These are phyloP conservation scores for Vimba vimba DNA, from an alignment of 2,113 vertebrate genomes.

Conservation along the genomic window DNA sequence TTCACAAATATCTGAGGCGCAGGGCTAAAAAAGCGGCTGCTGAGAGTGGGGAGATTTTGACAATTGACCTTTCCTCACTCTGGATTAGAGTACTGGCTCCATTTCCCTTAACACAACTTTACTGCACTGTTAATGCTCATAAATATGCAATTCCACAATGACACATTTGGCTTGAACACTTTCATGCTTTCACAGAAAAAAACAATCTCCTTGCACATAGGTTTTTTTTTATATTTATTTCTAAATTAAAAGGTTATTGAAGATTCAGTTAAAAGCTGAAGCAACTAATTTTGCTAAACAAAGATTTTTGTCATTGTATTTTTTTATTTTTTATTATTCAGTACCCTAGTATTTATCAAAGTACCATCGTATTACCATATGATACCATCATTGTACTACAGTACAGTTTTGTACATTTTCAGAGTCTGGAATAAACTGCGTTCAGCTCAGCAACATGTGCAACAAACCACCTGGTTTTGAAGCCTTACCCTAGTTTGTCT, in stretches of 20 bases:
- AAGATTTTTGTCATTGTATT: not conserved
- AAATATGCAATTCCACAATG: slow-evolving; percentile 20
- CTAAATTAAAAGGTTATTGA: not conserved
- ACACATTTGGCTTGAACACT: slow-evolving; percentile 3
- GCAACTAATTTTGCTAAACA: not conserved
- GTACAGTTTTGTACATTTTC: not conserved
- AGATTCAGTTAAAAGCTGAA: not conserved
- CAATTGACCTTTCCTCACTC: slow-evolving; percentile 28
- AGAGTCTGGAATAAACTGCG: not conserved
- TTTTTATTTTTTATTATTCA: not conserved
- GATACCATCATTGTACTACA: not conserved
- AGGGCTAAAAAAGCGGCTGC: not conserved
- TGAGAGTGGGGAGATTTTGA: not conserved
- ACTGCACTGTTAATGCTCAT: not conserved
- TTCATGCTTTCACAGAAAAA: not conserved
- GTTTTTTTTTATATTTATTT: not conserved
- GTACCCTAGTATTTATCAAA: not conserved
- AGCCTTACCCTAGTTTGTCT: slow-evolving; percentile 3
- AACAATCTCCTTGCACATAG: not conserved
- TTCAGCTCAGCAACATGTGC: not conserved
- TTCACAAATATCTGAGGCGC: slow-evolving; percentile 5
- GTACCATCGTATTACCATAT: not conserved
- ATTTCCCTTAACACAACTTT: slow-evolving; percentile 15
- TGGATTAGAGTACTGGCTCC: slow-evolving; percentile 15
- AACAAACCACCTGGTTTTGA: not conserved